A percentile compares a stretch with the other conserved stretches of the same genome.
Conservation (phyloP, 2,797 vertebrate genomes). For the Lepus oiostolus region DNA sequence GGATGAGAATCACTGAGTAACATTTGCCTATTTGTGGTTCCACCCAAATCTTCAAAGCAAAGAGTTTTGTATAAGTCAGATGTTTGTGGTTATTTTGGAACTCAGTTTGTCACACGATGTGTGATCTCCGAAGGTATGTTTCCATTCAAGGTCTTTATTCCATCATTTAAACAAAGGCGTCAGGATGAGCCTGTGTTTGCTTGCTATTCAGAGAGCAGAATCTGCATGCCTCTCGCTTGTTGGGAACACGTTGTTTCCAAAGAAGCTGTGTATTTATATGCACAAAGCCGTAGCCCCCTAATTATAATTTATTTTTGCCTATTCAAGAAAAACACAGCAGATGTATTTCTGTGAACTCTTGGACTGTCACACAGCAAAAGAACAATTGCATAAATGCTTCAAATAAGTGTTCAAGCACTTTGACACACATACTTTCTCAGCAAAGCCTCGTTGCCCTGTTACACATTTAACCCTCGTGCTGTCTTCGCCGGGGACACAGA, state of each 20-base stretch:
- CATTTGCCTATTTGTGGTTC: conserved; percentile 42
- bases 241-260: conserved; percentile 78
- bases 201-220: conserved; percentile 39
- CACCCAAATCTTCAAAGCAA: conserved; percentile 23
- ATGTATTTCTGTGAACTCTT: conserved; percentile 74
- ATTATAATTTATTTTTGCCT: conserved; percentile 79
- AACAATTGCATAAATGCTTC: conserved; percentile 80
- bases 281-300: conserved; percentile 73
- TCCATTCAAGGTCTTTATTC: conserved; percentile 58
- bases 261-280: conserved; percentile 69
- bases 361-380: conserved; percentile 75
- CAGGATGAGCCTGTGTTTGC: neutral
- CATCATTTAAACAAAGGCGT: conserved; percentile 52
- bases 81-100: conserved; percentile 31
- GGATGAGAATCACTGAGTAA: conserved; percentile 9
- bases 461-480: conserved; percentile 68
- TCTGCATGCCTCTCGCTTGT: conserved; percentile 73
- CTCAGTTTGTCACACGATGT: neutral
- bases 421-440: conserved; percentile 75
- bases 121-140: conserved; percentile 18
- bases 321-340: conserved; percentile 76
- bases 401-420: conserved; percentile 78
- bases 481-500: conserved; percentile 66
- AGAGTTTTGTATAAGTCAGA: conserved; percentile 3
- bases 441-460: conserved; percentile 48